phyloP scores from a whole-genome alignment of 2,113 vertebrate species.

The Baryphthengus martii region DNA sequence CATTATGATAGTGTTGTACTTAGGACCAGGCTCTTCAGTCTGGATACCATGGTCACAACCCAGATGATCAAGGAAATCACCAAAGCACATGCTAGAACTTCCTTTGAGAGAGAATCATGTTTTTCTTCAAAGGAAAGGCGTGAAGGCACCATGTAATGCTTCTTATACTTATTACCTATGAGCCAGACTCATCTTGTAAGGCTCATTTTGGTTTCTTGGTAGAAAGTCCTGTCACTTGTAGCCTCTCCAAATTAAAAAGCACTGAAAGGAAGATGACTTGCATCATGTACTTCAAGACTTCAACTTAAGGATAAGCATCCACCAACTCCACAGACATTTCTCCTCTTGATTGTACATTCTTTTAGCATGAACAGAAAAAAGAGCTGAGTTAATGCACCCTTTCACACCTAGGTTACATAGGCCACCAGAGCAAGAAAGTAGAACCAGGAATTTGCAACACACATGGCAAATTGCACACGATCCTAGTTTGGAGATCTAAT shows the following conservation, averaged over 20 bases:
- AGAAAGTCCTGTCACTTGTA: not conserved
- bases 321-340: not conserved
- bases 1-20: not conserved
- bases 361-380: not conserved
- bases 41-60: not conserved
- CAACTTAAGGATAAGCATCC: not conserved
- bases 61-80: not conserved
- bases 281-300: not conserved
- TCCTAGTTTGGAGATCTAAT: not conserved
- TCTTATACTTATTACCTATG: not conserved
- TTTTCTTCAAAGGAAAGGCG: not conserved
- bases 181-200: not conserved
- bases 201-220: not conserved
- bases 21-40: not conserved
- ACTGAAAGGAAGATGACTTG: not conserved
- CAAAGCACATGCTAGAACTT: not conserved
- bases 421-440: not conserved
- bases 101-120: not conserved
- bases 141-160: not conserved
- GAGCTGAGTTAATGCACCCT: not conserved
- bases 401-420: not conserved
- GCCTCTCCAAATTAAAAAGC: not conserved
- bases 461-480: not conserved
- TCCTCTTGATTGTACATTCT: not conserved
- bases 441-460: not conserved